Base-by-base conservation (phyloP, 2,797 vertebrate genomes). In the Sorex maritimensis region DNA sequence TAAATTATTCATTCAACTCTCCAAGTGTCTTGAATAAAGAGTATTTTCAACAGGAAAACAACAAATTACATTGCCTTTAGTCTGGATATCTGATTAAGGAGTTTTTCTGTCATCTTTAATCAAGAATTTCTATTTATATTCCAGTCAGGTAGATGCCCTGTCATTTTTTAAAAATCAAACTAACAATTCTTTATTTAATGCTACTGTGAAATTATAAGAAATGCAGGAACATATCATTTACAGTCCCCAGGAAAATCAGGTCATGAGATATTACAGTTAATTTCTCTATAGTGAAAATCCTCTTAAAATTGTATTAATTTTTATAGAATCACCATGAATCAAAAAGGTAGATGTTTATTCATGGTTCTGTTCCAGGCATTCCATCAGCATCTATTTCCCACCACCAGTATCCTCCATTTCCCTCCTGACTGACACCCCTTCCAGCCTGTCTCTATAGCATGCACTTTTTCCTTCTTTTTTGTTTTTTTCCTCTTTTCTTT, bases 61-160 rank as follows among this genome's bases (percentile, higher is more conserved):
- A 81, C 86, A 81, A 91, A 87, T 74, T 75, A 23, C 38, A 87
- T 91, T 92, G 86, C 71, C 72, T 94, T 93, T 73, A 69, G 52
- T 93, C 77, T 83, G 77, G 49, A 69, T 46, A 44, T 83, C 75
- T 93, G 80, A 95, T 92, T 72, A 80, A 86, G 58, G 78, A 63
- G 68, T 78, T 93, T 94, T 86, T 34, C 91, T 90, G 65, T 55
- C 82, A 90, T 85, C 55, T 81, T 94, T 86, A 73, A 41, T 52
- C 49, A 88, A 79, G 44, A 93, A 91, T 95, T 94, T 88, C 88
- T 86, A 28, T 81, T 80, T 90, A 93, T 72, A 88, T 94, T 65
- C 38, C 49, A 95, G 55, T 79, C 30, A 90, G 78, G 81, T 65
- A 93, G 73, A 95, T 74, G 34, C 41, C 41, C 67, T 93, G 55